Conservation (phyloP, 2,888 invertebrate species). For the Perdita meconis region DNA sequence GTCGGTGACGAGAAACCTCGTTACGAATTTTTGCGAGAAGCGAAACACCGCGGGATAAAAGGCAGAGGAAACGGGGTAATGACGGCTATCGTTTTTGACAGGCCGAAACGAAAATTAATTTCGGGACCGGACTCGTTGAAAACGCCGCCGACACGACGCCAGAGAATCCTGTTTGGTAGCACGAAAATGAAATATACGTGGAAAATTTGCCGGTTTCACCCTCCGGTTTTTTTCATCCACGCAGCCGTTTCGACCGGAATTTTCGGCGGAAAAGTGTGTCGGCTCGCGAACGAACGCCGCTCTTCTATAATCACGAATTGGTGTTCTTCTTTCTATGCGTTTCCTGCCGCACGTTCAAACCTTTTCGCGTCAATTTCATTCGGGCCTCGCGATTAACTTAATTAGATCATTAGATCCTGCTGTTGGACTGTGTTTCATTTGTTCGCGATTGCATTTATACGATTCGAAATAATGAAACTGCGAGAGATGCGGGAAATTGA, state of each 20-base stretch:
- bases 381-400: not conserved
- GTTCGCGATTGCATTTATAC: no score
- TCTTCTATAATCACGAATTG: conserved; percentile 19
- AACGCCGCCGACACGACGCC: not conserved
- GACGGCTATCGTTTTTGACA: conserved; percentile 40
- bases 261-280: not conserved
- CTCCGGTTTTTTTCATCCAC: not conserved
- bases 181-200: not conserved
- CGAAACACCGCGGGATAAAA: conserved; percentile 1
- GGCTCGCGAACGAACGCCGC: conserved; percentile 11
- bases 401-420: not conserved
- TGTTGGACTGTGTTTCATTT: no score
- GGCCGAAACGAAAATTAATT: conserved; percentile 40
- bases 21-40: not conserved
- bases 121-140: conserved; percentile 3
- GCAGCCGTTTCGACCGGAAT: not conserved
- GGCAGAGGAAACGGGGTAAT: conserved; percentile 26
- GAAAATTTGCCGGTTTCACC: not conserved
- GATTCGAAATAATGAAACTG: not conserved
- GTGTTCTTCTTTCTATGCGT: not conserved
- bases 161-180: conserved; percentile 6
- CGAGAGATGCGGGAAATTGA: not conserved
- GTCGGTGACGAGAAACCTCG: not conserved
- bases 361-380: not conserved
- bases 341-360: conserved; percentile 22